Percentiles rank a stretch among this genome's conserved stretches.
These are phyloP conservation scores for Meandrusa payeni DNA, from an alignment of 2,888 invertebrate genomes.

Conservation along the genomic window DNA sequence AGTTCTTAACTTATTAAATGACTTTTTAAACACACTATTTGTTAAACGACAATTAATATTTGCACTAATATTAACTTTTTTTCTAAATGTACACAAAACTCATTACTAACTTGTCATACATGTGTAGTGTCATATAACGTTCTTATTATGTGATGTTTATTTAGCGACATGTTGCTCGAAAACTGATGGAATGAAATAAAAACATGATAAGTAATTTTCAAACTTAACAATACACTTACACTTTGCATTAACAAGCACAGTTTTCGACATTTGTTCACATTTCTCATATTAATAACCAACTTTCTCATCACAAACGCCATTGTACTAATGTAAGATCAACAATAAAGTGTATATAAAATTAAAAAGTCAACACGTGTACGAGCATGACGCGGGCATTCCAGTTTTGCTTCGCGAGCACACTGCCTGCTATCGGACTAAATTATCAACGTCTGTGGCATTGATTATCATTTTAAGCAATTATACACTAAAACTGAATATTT, in stretches of 20 bases:
- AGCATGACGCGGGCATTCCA: slow-evolving; percentile 39
- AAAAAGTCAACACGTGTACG: slow-evolving; percentile 16
- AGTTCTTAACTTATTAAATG: too few species aligned
- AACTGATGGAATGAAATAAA: too few species aligned
- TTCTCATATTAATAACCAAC: slow-evolving; percentile 52
- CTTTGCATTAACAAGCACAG: slow-evolving; percentile 42
- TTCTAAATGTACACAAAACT: too few species aligned
- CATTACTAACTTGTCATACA: too few species aligned
- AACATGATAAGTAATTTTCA: slow-evolving; percentile 2
- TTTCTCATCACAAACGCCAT: slow-evolving; percentile 64
- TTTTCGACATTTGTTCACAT: slow-evolving; percentile 48
- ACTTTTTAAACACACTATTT: too few species aligned
- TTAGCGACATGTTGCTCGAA: too few species aligned
- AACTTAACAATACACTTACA: slow-evolving; percentile 48
- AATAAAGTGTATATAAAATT: slow-evolving; percentile 13
- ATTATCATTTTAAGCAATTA: slow-evolving; percentile 62
- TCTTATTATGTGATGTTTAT: too few species aligned
- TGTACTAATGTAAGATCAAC: slow-evolving; percentile 25
- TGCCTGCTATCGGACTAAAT: slow-evolving; percentile 55
- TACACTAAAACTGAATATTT: slow-evolving; percentile 41
- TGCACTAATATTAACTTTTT: too few species aligned
- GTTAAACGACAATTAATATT: too few species aligned
- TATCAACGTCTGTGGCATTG: slow-evolving; percentile 54
- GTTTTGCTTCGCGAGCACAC: slow-evolving; percentile 40
- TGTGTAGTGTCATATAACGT: too few species aligned